These are phyloP conservation scores for Temnothorax rugatulus DNA, from an alignment of 2,888 invertebrate species.

Conservation along the genomic window DNA sequence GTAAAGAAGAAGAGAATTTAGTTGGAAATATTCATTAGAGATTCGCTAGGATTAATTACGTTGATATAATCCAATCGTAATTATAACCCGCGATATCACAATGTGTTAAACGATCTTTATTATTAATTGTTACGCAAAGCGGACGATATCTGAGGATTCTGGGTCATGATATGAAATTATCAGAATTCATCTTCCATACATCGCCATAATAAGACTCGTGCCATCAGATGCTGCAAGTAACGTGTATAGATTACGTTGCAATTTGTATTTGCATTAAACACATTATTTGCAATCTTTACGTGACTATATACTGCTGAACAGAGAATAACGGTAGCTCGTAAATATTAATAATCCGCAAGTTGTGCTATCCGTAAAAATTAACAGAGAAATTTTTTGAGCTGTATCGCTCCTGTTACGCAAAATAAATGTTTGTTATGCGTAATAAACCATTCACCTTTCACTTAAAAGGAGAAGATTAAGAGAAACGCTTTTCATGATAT, in stretches of 20 bases:
- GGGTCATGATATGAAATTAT: conserved; percentile 39
- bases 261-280: conserved; percentile 6
- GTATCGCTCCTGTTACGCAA: conserved; percentile 20
- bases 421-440: conserved; percentile 37
- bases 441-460: conserved; percentile 44
- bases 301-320: conserved; percentile 6
- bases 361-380: conserved; percentile 4
- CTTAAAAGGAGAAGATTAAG: conserved; percentile 28
- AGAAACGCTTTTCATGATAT: not conserved
- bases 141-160: conserved; percentile 32
- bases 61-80: too few species aligned
- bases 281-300: not conserved
- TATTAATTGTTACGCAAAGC: too few species aligned
- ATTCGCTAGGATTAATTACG: not conserved
- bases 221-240: conserved; percentile 20
- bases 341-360: not conserved
- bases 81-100: too few species aligned
- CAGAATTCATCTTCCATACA: conserved; percentile 40
- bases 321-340: not conserved
- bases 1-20: not conserved
- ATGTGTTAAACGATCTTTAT: too few species aligned
- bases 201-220: conserved; percentile 7
- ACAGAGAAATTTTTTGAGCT: conserved; percentile 12
- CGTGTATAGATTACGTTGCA: conserved; percentile 15
- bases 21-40: not conserved